phyloP scores from a whole-genome alignment of 1,140 invertebrate genomes.

The Lysiphlebus fabarum region DNA sequence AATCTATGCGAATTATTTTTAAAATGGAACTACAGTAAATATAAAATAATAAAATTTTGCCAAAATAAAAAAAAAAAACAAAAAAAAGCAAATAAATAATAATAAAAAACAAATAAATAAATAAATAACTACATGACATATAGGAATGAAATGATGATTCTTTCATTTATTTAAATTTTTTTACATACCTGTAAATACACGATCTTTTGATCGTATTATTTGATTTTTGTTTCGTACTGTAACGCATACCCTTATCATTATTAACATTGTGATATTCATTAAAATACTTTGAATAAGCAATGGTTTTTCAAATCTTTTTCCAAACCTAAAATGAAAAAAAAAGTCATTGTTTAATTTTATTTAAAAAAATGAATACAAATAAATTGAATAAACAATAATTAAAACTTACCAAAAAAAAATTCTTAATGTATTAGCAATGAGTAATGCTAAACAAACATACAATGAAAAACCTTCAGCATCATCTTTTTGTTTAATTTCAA shows the following conservation, averaged over 20 bases:
- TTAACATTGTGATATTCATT: slow-evolving; percentile 95
- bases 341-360: no score
- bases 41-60: slow-evolving; percentile 13
- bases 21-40: slow-evolving; percentile 23
- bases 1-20: slow-evolving; percentile 65
- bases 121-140: background rate
- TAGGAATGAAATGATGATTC: background rate
- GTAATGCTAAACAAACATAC: slow-evolving; percentile 90
- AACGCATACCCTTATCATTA: slow-evolving; percentile 93
- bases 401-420: slow-evolving; percentile 96
- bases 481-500: slow-evolving; percentile 83
- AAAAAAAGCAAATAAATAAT: slow-evolving; percentile 8
- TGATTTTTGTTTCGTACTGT: slow-evolving; percentile 80
- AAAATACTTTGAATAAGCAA: slow-evolving; percentile 94
- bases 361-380: no score
- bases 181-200: slow-evolving; percentile 78
- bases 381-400: no score
- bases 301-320: slow-evolving; percentile 91
- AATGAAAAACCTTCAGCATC: slow-evolving; percentile 95
- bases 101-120: slow-evolving; percentile 4
- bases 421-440: slow-evolving; percentile 93
- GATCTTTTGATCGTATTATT: slow-evolving; percentile 71
- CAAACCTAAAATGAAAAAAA: no score
- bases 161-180: background rate
- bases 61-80: slow-evolving; percentile 11